Conservation (phyloP, 64 coral and sea anemone genomes). For the Anthopleura sola region DNA sequence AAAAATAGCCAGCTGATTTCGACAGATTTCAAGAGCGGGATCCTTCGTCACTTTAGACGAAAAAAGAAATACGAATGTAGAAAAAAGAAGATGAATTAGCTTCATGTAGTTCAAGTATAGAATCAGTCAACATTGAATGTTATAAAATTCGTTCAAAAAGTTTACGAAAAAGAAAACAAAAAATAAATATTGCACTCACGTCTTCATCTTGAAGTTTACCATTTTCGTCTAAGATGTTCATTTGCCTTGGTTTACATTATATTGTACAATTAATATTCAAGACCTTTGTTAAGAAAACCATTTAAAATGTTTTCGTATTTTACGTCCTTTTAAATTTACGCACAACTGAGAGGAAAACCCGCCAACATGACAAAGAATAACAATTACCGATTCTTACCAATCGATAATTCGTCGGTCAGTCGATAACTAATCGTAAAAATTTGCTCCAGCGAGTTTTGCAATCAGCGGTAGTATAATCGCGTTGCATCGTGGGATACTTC, state of each 20-base stretch:
- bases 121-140: no score
- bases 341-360: background rate
- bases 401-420: background rate
- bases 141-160: no score
- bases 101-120: background rate
- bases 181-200: slow-evolving; percentile 27
- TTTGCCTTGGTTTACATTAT: slow-evolving; percentile 18
- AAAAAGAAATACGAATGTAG: background rate
- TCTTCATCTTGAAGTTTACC: slow-evolving; percentile 15
- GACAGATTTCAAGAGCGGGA: background rate
- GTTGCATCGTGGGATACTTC: slow-evolving; percentile 13
- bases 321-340: background rate
- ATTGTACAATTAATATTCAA: background rate
- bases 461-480: background rate
- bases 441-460: slow-evolving; percentile 7
- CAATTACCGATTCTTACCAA: background rate
- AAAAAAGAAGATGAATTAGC: background rate
- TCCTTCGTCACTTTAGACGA: background rate
- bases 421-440: background rate
- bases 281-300: background rate
- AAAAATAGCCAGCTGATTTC: background rate
- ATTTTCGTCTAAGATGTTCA: slow-evolving; percentile 44
- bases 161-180: background rate
- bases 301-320: background rate
- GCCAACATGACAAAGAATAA: background rate